phyloP scores from a whole-genome alignment of 2,797 vertebrate genomes.

The Pseudochirops cupreus region DNA sequence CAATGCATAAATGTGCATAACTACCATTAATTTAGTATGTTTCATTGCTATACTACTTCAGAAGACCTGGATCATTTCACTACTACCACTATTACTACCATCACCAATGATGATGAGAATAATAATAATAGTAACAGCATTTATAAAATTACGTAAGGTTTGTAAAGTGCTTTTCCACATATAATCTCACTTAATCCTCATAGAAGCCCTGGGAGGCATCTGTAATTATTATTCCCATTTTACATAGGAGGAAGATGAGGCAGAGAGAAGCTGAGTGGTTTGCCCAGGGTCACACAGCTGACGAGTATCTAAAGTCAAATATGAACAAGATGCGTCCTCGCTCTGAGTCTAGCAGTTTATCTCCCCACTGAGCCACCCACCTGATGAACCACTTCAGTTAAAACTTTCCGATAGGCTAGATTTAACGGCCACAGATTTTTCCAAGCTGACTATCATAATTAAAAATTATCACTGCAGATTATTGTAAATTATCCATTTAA shows the following conservation, averaged over 20 bases:
- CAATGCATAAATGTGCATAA: not conserved
- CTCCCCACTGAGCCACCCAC: not conserved
- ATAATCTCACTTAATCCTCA: not conserved
- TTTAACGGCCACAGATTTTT: not conserved
- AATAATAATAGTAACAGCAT: not conserved
- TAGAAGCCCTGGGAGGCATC: not conserved
- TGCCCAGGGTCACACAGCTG: not conserved
- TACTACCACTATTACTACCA: not conserved
- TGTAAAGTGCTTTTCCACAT: not conserved
- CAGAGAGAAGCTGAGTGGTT: not conserved
- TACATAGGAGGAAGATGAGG: not conserved
- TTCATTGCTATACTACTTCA: not conserved
- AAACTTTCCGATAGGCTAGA: not conserved
- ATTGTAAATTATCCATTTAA: not conserved
- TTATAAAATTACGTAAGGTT: not conserved
- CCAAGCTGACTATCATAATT: not conserved
- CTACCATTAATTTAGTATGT: not conserved
- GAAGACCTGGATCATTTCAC: not conserved
- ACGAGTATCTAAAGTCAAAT: not conserved
- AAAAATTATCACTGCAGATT: not conserved
- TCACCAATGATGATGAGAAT: not conserved
- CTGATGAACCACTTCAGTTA: not conserved
- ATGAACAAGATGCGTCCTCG: not conserved
- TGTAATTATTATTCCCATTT: not conserved
- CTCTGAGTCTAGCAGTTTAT: not conserved